Evolutionary conservation across 1,140 invertebrate genomes (phyloP).

Genomic region (Aphidius gifuensis): DNA sequence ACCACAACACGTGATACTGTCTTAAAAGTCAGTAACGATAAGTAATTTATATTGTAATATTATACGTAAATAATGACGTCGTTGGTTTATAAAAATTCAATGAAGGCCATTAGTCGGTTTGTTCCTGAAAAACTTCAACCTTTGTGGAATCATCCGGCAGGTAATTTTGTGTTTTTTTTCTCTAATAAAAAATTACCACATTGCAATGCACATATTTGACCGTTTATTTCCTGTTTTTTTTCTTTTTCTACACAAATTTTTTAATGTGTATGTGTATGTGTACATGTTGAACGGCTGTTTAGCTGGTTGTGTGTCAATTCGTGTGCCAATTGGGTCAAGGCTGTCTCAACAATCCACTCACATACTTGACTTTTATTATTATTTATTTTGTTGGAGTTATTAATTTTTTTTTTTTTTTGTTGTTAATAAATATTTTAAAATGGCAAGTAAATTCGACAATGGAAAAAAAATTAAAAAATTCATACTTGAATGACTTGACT

Average conservation of each 20-base stretch:
- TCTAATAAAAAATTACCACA: too few relatives aligned
- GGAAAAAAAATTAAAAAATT: neutral
- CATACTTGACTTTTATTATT: neutral
- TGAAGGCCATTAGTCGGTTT: constrained; percentile 67
- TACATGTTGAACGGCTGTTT: constrained; percentile 66
- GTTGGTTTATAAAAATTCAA: constrained; percentile 63
- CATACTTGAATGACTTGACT: too few relatives aligned
- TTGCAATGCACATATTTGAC: too few relatives aligned
- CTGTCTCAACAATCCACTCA: neutral
- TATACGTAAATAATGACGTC: constrained; percentile 42
- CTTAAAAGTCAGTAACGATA: neutral
- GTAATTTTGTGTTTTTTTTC: constrained; percentile 50
- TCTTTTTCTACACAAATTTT: too few relatives aligned
- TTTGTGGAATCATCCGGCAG: constrained; percentile 88
- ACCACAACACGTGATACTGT: neutral
- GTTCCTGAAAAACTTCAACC: constrained; percentile 78
- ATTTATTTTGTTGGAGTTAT: neutral
- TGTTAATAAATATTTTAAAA: neutral
- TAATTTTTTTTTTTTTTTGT: too few relatives aligned
- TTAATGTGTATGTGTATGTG: too few relatives aligned
- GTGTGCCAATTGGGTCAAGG: constrained; percentile 33
- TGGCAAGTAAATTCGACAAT: neutral
- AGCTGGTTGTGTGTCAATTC: neutral
- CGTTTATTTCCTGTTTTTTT: too few relatives aligned
- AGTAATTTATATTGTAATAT: neutral